Base-by-base conservation (phyloP, 2,113 vertebrate genomes). In the Electrona antarctica region DNA sequence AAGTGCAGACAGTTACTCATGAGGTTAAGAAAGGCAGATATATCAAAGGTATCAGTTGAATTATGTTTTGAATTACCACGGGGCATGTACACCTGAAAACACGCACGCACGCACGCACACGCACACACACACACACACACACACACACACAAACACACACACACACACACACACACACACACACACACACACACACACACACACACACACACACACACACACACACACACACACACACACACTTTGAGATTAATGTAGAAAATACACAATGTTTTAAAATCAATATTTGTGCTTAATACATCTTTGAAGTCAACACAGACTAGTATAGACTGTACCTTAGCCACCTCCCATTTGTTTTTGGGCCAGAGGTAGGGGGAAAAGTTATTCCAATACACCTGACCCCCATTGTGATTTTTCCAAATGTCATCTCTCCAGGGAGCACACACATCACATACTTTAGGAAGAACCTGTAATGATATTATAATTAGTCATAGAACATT, bases 261-360 rank as follows among this genome's bases (percentile, higher is more conserved):
- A 10, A 50, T 9, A 51, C 1, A 60, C 47, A 52, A 15, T 60
- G 3, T 6, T 48, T 63, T 28, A 59, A 59, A 28, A 59, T 29
- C 13, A 21, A 29, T 1, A 13, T 51, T 51, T 59, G 21, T 7
- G 7, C 9, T 9, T 21, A 41, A n/a, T n/a, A n/a, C 9, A 60
- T 33, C 11, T 33, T 33, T 29, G 21, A 60, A 6, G 8, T 8
- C 33, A 21, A 9, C 8, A 2, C 9, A 41, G 4, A 60, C n/a
- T n/a, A n/a, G 4, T 10, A 11, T 29, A 3, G 59, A 62, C 65
- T 69, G n/a, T n/a, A 87, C 87, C 70, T 87, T 89, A 11, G 85
- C 85, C 33, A 87, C 85, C 60, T 89, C 87, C 87, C 87, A 89
- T 62, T 87, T 87, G 0, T 85, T n/a, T 41, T 10, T 65, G 2